Evolutionary conservation across 2,113 vertebrate species (phyloP), one percentile per base, ranked within the genome.

Genomic region (Nerophis lumbriciformis): DNA sequence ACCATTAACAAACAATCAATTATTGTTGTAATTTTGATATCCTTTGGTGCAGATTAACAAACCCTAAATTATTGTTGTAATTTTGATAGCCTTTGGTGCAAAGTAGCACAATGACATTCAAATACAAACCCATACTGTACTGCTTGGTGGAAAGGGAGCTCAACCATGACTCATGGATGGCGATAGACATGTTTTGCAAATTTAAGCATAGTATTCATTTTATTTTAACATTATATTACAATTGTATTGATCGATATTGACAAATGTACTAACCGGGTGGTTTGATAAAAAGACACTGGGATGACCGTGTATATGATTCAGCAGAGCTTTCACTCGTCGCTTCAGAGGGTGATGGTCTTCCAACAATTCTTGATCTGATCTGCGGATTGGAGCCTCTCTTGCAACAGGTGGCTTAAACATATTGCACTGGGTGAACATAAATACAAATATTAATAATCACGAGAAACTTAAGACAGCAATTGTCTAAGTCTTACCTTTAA

Each of bases 341-440:
- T 81, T 81, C 39, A 88, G 68, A 0, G 79, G 82, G 72, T 85
- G 83, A 2, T 80, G 45, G 1, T 57, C 59, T 8, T 77, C 65
- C 61, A 21, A 59, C 45, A 38, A 59, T 58, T 45, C 4, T 4
- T 0, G 4, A 7, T 28, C 47, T 49, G 15, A 51, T 0, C 44
- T 66, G 10, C 0, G 38, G 8, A 36, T 38, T 13, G 54, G 60
- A 0, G 57, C 58, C 0, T 21, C 35, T 36, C 48, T 50, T 35
- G 28, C 28, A n/a, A 21, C 14, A 35, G 45, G 21, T 6, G 28
- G 37, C 14, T 14, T 14, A 9, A 49, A 16, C 8, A 19, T 61
- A n/a, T n/a, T n/a, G n/a, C 35, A 50, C 59, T 57, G 14, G 48
- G 15, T 50, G 3, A 61, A n/a, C 35, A 9, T 6, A 60, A 48